A percentile compares a stretch with the other conserved stretches of the same genome.
Evolutionary conservation across 2,113 vertebrate species (phyloP).

Genomic region (Lamprologus sp.): DNA sequence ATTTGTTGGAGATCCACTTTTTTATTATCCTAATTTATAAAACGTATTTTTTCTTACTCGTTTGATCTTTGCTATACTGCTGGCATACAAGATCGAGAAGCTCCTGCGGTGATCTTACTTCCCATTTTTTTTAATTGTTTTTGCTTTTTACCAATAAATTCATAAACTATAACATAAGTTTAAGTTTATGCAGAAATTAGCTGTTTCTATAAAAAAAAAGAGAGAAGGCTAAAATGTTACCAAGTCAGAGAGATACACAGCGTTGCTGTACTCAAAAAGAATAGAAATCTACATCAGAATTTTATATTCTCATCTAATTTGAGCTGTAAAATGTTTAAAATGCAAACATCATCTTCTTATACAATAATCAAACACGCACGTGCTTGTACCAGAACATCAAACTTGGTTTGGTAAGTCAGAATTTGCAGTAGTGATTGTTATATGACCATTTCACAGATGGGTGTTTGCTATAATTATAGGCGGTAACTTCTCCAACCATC

Average conservation of each 20-base stretch:
- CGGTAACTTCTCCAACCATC: neutral
- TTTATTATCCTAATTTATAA: neutral
- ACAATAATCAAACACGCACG: neutral
- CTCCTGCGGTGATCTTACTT: neutral
- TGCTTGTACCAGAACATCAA: neutral
- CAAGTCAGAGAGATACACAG: neutral
- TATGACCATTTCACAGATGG: neutral
- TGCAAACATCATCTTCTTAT: neutral
- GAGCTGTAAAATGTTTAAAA: neutral
- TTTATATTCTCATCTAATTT: neutral
- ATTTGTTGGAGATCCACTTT: neutral
- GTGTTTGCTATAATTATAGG: neutral
- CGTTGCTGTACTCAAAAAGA: neutral
- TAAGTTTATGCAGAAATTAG: neutral
- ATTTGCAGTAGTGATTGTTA: neutral
- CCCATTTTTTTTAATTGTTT: fast-evolving
- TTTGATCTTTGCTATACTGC: neutral
- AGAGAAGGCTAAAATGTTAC: neutral
- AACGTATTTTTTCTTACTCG: neutral
- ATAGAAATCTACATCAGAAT: neutral
- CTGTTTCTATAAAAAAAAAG: neutral
- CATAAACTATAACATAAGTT: neutral
- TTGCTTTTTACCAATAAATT: neutral
- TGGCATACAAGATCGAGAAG: neutral
- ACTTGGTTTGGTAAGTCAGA: neutral